Percentiles rank a stretch among this genome's conserved stretches.
These are phyloP conservation scores for Diplazon laetatorius DNA, from an alignment of 2,888 invertebrate genomes.

Conservation along the genomic window DNA sequence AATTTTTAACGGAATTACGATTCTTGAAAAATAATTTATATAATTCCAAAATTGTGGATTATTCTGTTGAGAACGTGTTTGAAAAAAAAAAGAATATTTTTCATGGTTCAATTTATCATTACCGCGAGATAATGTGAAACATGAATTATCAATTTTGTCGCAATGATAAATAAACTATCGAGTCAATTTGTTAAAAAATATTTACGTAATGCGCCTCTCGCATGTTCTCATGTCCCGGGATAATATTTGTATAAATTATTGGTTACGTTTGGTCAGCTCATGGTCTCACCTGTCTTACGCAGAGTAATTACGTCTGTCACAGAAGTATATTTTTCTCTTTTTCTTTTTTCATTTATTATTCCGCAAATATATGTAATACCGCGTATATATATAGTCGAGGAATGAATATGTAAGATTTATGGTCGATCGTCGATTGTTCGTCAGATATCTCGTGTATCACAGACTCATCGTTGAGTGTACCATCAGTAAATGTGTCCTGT, in stretches of 20 bases:
- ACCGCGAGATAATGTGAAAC: neutral
- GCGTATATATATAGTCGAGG: neutral
- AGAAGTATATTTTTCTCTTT: neutral
- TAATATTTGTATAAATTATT: conserved; percentile 2
- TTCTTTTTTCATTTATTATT: neutral
- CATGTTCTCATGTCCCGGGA: neutral
- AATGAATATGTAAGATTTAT: neutral
- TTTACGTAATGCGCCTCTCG: conserved; percentile 1
- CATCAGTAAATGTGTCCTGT: neutral
- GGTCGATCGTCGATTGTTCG: neutral
- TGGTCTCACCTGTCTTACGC: neutral
- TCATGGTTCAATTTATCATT: neutral
- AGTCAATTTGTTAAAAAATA: conserved; percentile 11
- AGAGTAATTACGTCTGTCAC: neutral
- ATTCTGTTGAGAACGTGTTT: too few species aligned
- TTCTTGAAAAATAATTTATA: too few species aligned
- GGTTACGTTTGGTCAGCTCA: conserved; percentile 3
- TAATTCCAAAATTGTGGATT: too few species aligned
- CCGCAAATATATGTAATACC: neutral
- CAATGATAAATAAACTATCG: conserved; percentile 29
- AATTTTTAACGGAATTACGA: too few species aligned
- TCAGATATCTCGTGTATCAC: neutral
- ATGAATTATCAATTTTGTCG: conserved; percentile 23
- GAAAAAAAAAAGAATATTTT: too few species aligned
- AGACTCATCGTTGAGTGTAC: neutral